These are phyloP conservation scores for Proteles cristata DNA, from an alignment of 2,113 vertebrate species.

Conservation along the genomic window DNA sequence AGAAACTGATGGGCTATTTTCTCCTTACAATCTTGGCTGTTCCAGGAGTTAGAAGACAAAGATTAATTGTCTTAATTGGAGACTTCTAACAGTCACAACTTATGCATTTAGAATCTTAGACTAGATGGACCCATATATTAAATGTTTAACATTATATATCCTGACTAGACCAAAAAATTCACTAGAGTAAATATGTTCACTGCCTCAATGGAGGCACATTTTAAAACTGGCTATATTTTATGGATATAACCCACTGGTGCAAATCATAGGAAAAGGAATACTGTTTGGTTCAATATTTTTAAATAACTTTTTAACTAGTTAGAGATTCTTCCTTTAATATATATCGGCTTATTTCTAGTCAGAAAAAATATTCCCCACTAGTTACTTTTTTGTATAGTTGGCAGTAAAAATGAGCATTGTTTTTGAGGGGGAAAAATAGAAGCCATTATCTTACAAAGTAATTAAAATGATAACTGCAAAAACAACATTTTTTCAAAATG, in stretches of 20 bases:
- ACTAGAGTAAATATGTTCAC: background rate
- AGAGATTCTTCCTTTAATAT: slow-evolving; percentile 72
- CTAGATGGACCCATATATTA: background rate
- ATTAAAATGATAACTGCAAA: slow-evolving; percentile 78
- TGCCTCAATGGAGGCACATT: background rate
- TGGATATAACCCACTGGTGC: background rate
- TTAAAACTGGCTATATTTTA: background rate
- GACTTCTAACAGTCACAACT: background rate
- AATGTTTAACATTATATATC: background rate
- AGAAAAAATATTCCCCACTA: slow-evolving; percentile 71
- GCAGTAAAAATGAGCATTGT: slow-evolving; percentile 72
- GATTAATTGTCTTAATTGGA: background rate
- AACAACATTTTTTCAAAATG: slow-evolving; percentile 68
- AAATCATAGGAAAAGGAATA: slow-evolving; percentile 48
- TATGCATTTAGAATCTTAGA: background rate
- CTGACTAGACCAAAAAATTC: background rate
- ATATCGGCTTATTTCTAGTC: slow-evolving; percentile 73
- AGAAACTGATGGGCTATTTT: slow-evolving; percentile 8
- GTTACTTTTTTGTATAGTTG: slow-evolving; percentile 72
- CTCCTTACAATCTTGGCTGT: background rate
- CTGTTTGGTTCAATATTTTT: slow-evolving; percentile 73
- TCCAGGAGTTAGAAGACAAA: background rate
- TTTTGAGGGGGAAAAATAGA: slow-evolving; percentile 79
- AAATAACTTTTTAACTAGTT: slow-evolving; percentile 81
- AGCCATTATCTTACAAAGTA: slow-evolving; percentile 80